A percentile compares a stretch with the other conserved stretches of the same genome.
These are phyloP conservation scores for Epirrhoe alternata DNA, from an alignment of 2,888 invertebrate genomes.

Conservation along the genomic window DNA sequence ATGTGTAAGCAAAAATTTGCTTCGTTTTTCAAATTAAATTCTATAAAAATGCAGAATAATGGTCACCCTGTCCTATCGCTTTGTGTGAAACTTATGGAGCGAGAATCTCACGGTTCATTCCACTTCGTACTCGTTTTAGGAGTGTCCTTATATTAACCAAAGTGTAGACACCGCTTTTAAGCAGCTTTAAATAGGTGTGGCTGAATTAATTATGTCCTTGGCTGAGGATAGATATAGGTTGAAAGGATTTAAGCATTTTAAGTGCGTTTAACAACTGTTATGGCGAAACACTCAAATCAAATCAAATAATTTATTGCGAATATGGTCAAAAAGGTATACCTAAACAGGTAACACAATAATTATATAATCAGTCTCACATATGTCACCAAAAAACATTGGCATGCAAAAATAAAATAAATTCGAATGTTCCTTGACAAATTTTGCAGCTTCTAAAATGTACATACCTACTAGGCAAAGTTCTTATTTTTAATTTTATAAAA, in stretches of 20 bases:
- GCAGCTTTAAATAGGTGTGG: conserved; percentile 27
- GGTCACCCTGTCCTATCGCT: conserved; percentile 41
- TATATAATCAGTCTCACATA: too few species aligned
- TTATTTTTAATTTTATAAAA: too few species aligned
- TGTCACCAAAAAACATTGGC: too few species aligned
- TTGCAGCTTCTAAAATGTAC: too few species aligned
- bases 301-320: too few species aligned
- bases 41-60: conserved; percentile 28
- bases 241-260: conserved; percentile 19
- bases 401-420: too few species aligned
- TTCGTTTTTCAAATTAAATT: conserved; percentile 24
- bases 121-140: conserved; percentile 33
- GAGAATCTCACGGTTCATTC: conserved; percentile 44
- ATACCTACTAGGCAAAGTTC: too few species aligned
- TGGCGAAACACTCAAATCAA: too few species aligned
- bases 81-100: conserved; percentile 46
- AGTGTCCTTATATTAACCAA: conserved; percentile 31
- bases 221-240: conserved; percentile 20
- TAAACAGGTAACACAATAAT: too few species aligned
- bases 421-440: too few species aligned
- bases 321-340: too few species aligned
- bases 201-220: conserved; percentile 35
- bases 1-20: conserved; percentile 22
- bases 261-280: neutral
- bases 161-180: conserved; percentile 35